A percentile compares a stretch with the other conserved stretches of the same genome.
Evolutionary conservation across 2,113 vertebrate genomes (phyloP).

Genomic region (Lates calcarifer): DNA sequence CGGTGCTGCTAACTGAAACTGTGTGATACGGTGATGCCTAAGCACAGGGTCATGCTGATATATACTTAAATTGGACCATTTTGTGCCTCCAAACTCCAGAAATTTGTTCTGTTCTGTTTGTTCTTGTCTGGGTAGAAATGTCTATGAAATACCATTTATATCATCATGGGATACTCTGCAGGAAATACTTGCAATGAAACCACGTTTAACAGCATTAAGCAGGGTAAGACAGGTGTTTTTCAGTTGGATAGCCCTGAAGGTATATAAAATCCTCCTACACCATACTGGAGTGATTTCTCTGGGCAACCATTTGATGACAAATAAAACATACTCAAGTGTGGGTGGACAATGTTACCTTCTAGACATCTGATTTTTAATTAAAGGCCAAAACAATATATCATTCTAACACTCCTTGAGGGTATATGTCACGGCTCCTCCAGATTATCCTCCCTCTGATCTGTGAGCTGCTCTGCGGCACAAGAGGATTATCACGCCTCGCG

Average conservation of each 20-base stretch:
- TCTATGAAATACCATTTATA: neutral
- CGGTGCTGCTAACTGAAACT: conserved; percentile 2
- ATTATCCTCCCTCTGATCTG: conserved; percentile 74
- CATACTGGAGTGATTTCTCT: neutral
- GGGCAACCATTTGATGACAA: conserved; percentile 29
- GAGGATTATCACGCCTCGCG: conserved; percentile 67
- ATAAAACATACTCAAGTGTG: conserved; percentile 18
- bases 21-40: neutral
- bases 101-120: neutral
- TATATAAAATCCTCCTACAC: conserved; percentile 18
- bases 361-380: conserved; percentile 50
- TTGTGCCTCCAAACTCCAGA: neutral
- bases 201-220: conserved; percentile 3
- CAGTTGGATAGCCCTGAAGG: neutral
- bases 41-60: neutral
- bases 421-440: conserved; percentile 60
- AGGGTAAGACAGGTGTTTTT: neutral
- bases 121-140: neutral
- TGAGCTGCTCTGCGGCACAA: conserved; percentile 61
- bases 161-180: neutral
- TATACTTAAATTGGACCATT: neutral
- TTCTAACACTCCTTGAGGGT: conserved; percentile 30
- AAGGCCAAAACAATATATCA: conserved; percentile 38
- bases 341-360: conserved; percentile 8
- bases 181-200: neutral